Percentiles rank a stretch among this genome's conserved stretches.
Evolutionary conservation across 1,140 invertebrate species (phyloP).

Genomic region (Meloidogyne exigua): DNA sequence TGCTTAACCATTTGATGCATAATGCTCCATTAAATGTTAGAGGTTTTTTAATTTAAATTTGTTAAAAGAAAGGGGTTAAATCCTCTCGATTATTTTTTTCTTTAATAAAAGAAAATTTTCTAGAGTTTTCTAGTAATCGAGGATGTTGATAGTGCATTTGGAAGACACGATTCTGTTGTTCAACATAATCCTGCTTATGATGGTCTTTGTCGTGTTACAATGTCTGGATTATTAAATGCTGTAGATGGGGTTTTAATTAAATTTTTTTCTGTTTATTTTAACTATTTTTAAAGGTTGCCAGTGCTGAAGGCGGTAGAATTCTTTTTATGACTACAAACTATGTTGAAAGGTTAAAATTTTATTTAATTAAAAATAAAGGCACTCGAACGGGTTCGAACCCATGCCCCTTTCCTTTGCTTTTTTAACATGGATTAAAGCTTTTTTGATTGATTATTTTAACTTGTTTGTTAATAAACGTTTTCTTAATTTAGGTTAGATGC

Average conservation of each 20-base stretch:
- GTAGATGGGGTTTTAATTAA: constrained; percentile 79
- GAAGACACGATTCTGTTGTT: constrained; percentile 77
- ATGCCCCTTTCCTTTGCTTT: too few species aligned
- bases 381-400: too few species aligned
- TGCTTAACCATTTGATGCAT: constrained; percentile 87
- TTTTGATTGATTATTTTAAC: too few species aligned
- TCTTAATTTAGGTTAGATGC: constrained; percentile 78
- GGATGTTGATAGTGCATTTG: constrained; percentile 95
- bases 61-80: too few species aligned
- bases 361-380: too few species aligned
- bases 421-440: too few species aligned
- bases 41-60: too few species aligned
- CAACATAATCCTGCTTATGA: constrained; percentile 74
- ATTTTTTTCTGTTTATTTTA: background rate
- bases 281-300: constrained; percentile 71
- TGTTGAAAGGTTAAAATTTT: constrained; percentile 72
- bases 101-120: constrained; percentile 55
- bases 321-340: constrained; percentile 99
- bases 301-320: constrained; percentile 85
- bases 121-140: constrained; percentile 91
- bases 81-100: too few species aligned
- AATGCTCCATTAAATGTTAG: constrained; percentile 75
- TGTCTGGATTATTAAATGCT: constrained; percentile 94
- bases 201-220: constrained; percentile 86
- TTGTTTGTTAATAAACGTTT: too few species aligned